Conservation (phyloP, 2,888 invertebrate species). For the Dicroscelio sp. region DNA sequence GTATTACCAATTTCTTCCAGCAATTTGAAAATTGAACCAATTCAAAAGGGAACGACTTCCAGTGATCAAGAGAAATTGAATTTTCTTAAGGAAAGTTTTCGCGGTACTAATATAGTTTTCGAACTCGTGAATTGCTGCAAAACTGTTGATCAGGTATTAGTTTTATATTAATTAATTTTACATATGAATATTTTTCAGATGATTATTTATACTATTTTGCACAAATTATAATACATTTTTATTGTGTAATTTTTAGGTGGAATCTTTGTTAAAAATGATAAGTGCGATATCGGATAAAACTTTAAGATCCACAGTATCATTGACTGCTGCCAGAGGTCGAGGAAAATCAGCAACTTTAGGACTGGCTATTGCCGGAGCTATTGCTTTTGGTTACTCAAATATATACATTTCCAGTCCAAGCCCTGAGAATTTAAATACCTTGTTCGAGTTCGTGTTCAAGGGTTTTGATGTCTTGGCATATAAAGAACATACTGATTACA, state of each 20-base stretch:
- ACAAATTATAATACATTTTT: neutral
- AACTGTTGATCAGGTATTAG: constrained; percentile 92
- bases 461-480: constrained; percentile 98
- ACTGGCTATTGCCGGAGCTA: constrained; percentile 96
- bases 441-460: constrained; percentile 99
- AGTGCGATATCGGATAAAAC: constrained; percentile 98
- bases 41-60: constrained; percentile 92
- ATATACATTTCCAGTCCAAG: constrained; percentile 99
- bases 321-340: constrained; percentile 99
- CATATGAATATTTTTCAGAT: neutral
- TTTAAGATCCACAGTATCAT: constrained; percentile 96
- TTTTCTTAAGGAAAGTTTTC: constrained; percentile 95
- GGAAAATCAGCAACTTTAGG: constrained; percentile 99
- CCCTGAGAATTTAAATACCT: constrained; percentile 99
- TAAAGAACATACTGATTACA: constrained; percentile 99
- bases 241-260: constrained; percentile 92
- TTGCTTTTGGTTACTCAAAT: constrained; percentile 97
- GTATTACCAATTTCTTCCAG: constrained; percentile 98
- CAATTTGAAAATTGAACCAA: constrained; percentile 95
- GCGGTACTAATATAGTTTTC: constrained; percentile 98
- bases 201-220: neutral
- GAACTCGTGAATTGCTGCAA: constrained; percentile 97
- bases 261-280: constrained; percentile 97
- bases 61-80: constrained; percentile 93
- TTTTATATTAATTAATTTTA: neutral